Conservation (phyloP, 92 coral and sea anemone genomes). For the Montipora capitata region DNA sequence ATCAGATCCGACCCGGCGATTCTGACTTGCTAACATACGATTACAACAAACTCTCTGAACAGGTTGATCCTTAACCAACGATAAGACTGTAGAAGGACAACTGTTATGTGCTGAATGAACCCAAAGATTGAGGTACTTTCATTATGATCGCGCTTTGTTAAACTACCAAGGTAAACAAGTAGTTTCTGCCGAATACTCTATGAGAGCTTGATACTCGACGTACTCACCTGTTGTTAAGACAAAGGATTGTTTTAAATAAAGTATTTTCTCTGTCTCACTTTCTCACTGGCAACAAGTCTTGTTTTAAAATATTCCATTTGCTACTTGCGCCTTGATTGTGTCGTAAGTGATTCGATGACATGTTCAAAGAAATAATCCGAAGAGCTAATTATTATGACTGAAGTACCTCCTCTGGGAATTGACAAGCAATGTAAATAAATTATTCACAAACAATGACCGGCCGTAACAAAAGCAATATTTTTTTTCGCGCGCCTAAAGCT, state of each 20-base stretch:
- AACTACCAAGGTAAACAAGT: conserved; percentile 33
- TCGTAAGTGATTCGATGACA: conserved; percentile 30
- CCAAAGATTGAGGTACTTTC: neutral
- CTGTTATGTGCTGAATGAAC: neutral
- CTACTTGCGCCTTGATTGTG: neutral
- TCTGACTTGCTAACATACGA: too few species aligned
- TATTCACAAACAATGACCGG: neutral
- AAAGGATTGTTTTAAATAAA: neutral
- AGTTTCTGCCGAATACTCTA: neutral
- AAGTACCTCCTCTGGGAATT: conserved; percentile 22
- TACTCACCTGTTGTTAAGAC: neutral
- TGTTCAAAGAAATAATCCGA: conserved; percentile 2
- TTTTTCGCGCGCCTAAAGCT: neutral
- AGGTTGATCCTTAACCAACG: neutral
- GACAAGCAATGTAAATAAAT: conserved; percentile 32
- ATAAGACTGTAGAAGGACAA: neutral
- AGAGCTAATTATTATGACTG: conserved; percentile 12
- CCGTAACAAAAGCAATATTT: conserved; percentile 1
- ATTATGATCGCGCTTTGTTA: conserved; percentile 15
- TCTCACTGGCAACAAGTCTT: neutral
- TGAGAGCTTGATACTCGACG: too few species aligned
- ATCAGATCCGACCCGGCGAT: too few species aligned
- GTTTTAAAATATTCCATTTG: too few species aligned
- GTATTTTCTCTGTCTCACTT: neutral
- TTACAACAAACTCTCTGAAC: neutral